A percentile compares a stretch with the other conserved stretches of the same genome.
phyloP scores from a whole-genome alignment of 2,888 invertebrate genomes.

The Monochamus alternatus region DNA sequence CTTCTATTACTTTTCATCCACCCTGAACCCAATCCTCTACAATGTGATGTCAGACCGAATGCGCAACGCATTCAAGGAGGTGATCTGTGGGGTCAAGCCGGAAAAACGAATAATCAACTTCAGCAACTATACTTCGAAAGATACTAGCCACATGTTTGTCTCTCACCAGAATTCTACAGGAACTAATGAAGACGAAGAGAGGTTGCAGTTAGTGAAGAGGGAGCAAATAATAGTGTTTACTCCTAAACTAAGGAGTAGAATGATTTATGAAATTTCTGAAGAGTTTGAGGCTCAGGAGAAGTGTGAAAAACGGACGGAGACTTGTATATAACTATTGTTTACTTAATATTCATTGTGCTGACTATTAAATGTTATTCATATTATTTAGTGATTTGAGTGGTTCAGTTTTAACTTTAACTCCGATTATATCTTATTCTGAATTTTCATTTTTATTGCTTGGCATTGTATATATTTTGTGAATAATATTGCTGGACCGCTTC shows the following conservation, averaged over 20 bases:
- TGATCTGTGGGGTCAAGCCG: constrained; percentile 77
- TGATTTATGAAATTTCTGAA: constrained; percentile 35
- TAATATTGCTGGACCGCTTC: too few relatives aligned
- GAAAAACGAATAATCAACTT: constrained; percentile 63
- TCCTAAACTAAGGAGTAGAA: constrained; percentile 19
- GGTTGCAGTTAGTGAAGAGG: constrained; percentile 34
- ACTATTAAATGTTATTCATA: constrained; percentile 3
- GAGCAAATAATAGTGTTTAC: constrained; percentile 36
- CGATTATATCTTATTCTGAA: too few relatives aligned
- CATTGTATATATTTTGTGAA: too few relatives aligned
- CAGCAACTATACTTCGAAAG: constrained; percentile 33
- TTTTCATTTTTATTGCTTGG: too few relatives aligned
- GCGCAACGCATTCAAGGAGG: constrained; percentile 84
- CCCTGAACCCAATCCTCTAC: constrained; percentile 90
- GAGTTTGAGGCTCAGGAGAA: constrained; percentile 6
- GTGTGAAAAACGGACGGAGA: constrained; percentile 22
- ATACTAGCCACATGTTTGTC: constrained; percentile 35
- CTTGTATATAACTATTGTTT: constrained; percentile 31
- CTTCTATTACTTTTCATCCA: constrained; percentile 85
- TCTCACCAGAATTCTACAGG: constrained; percentile 27
- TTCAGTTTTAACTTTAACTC: too few relatives aligned
- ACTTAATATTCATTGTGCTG: constrained; percentile 18
- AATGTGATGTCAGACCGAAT: constrained; percentile 87
- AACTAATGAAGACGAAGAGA: constrained; percentile 35
- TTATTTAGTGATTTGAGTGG: too few relatives aligned